phyloP scores from a whole-genome alignment of 1,140 invertebrate genomes.

The Drosophila nigrodunni region DNA sequence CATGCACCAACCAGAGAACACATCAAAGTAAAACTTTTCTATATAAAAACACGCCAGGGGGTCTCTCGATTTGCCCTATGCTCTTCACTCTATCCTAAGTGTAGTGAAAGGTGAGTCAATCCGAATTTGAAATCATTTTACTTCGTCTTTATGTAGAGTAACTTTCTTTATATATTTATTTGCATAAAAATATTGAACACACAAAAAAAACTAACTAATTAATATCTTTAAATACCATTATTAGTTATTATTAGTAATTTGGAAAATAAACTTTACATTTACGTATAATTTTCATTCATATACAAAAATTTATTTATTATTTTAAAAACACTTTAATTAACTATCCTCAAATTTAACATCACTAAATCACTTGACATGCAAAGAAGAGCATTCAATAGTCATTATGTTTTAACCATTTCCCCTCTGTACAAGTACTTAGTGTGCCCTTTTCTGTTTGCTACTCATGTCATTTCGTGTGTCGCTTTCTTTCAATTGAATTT shows the following conservation, averaged over 20 bases:
- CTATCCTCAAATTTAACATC: too few species aligned
- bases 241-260: too few species aligned
- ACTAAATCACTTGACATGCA: background rate
- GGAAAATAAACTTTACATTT: too few species aligned
- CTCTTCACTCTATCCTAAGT: constrained; percentile 6
- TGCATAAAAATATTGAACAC: too few species aligned
- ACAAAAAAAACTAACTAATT: too few species aligned
- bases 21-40: constrained; percentile 79
- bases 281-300: too few species aligned
- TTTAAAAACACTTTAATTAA: too few species aligned
- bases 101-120: constrained; percentile 16
- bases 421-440: background rate
- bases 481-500: constrained; percentile 81
- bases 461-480: constrained; percentile 73
- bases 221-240: too few species aligned
- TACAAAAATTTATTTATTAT: too few species aligned
- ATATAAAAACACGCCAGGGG: constrained; percentile 81
- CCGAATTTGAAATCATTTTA: constrained; percentile 2
- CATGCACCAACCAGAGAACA: constrained; percentile 33
- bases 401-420: background rate
- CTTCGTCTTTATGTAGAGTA: background rate
- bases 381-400: constrained; percentile 20
- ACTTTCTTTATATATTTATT: too few species aligned
- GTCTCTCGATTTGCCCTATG: constrained; percentile 61
- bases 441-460: constrained; percentile 61